Evolutionary conservation across 2,797 vertebrate species (phyloP).

Genomic region (Coregonus ussuriensis): DNA sequence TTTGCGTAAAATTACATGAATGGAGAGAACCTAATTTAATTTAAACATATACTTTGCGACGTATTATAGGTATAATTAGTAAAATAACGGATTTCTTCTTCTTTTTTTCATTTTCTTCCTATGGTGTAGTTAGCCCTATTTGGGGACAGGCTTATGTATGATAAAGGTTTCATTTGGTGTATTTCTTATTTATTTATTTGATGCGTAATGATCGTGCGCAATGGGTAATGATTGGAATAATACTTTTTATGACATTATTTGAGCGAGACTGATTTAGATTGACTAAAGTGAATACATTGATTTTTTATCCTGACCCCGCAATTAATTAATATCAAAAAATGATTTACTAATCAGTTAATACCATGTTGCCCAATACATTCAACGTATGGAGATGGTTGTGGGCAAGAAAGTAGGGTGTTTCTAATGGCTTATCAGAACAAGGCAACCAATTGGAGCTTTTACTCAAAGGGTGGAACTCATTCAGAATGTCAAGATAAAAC

Average conservation of each 20-base stretch:
- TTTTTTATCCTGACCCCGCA: conserved; percentile 31
- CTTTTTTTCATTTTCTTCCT: no score
- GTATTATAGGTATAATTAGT: no score
- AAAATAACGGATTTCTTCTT: no score
- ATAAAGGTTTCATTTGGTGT: not conserved
- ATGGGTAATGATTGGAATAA: no score
- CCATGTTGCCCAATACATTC: not conserved
- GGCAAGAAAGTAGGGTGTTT: conserved; percentile 17
- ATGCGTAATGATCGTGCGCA: not conserved
- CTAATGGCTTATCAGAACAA: not conserved
- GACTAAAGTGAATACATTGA: not conserved
- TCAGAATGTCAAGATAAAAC: conserved; percentile 1
- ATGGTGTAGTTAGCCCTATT: not conserved
- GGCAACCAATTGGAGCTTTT: conserved; percentile 13
- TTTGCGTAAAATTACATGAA: no score
- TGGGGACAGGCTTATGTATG: not conserved
- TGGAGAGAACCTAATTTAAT: no score
- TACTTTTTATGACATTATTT: not conserved
- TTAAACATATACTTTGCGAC: no score
- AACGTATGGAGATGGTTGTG: conserved; percentile 1
- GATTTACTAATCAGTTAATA: conserved; percentile 41
- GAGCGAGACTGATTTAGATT: not conserved
- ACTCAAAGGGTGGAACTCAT: conserved; percentile 47
- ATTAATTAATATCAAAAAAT: conserved; percentile 7
- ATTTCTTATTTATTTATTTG: not conserved